Conservation (phyloP, 2,797 vertebrate species). For the Hirundo rustica region DNA sequence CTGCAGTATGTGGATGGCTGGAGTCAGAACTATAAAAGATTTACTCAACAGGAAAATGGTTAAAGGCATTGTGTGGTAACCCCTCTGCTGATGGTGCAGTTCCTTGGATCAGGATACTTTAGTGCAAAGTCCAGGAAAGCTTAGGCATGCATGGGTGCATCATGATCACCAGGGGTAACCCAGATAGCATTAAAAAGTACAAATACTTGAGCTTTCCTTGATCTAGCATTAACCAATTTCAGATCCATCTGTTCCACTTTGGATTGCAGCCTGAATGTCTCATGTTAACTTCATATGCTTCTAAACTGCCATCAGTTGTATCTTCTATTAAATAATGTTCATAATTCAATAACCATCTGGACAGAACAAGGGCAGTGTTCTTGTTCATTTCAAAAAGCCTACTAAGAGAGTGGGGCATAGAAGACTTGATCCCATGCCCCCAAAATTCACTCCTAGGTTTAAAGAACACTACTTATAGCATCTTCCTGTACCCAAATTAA, state of each 20-base stretch:
- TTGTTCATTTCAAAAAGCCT: neutral
- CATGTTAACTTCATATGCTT: conserved; percentile 4
- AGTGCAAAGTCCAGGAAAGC: conserved; percentile 7
- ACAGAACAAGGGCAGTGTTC: neutral
- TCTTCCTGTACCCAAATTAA: neutral
- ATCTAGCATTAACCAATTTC: conserved; percentile 42
- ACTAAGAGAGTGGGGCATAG: neutral
- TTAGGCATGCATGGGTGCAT: neutral
- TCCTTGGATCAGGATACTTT: neutral
- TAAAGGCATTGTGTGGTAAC: neutral
- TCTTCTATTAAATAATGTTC: conserved; percentile 16
- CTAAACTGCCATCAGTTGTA: neutral
- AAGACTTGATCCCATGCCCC: neutral
- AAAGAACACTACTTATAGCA: neutral
- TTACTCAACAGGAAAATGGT: neutral
- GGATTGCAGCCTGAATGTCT: conserved; percentile 29
- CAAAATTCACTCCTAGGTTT: neutral
- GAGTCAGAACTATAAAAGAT: neutral
- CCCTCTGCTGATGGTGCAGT: neutral
- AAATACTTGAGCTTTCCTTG: conserved; percentile 32
- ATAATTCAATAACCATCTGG: neutral
- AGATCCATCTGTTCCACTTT: conserved; percentile 50
- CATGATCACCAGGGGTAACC: neutral
- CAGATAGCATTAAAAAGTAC: neutral
- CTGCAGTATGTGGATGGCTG: neutral